Conservation (phyloP, 2,888 invertebrate species). For the Gortyna flavago region DNA sequence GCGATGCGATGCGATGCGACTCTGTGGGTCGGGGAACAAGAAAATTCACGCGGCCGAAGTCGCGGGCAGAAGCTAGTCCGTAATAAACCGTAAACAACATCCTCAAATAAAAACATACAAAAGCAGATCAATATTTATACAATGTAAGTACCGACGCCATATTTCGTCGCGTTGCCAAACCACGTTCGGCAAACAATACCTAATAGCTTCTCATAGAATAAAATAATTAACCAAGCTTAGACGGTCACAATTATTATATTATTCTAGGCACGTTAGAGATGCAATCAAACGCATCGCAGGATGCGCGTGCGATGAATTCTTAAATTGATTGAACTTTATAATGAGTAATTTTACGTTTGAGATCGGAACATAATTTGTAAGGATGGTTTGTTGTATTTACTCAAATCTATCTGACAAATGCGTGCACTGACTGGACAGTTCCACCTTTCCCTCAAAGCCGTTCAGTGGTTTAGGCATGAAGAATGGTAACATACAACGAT, state of each 20-base stretch:
- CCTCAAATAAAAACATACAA: slow-evolving; percentile 19
- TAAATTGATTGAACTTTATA: slow-evolving; percentile 61
- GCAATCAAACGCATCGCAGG: slow-evolving; percentile 73
- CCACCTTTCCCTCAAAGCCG: neutral
- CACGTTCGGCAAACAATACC: slow-evolving; percentile 52
- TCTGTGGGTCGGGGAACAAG: neutral
- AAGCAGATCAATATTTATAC: slow-evolving; percentile 41
- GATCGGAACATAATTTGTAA: slow-evolving; percentile 19
- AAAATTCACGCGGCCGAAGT: neutral
- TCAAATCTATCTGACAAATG: neutral
- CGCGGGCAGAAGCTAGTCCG: neutral
- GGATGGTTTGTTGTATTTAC: neutral
- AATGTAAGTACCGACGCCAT: slow-evolving; percentile 9
- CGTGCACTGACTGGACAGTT: neutral
- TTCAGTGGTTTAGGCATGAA: neutral
- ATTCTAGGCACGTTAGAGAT: slow-evolving; percentile 74
- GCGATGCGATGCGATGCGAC: neutral
- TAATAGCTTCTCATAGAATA: slow-evolving; percentile 54
- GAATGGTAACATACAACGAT: neutral
- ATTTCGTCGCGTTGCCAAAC: slow-evolving; percentile 35
- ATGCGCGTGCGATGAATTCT: slow-evolving; percentile 74
- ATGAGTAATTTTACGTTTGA: slow-evolving; percentile 33
- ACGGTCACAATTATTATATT: slow-evolving; percentile 45
- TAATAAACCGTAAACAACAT: neutral
- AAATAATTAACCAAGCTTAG: slow-evolving; percentile 61